phyloP scores from a whole-genome alignment of 2,797 vertebrate species.

The Meda fulgida region DNA sequence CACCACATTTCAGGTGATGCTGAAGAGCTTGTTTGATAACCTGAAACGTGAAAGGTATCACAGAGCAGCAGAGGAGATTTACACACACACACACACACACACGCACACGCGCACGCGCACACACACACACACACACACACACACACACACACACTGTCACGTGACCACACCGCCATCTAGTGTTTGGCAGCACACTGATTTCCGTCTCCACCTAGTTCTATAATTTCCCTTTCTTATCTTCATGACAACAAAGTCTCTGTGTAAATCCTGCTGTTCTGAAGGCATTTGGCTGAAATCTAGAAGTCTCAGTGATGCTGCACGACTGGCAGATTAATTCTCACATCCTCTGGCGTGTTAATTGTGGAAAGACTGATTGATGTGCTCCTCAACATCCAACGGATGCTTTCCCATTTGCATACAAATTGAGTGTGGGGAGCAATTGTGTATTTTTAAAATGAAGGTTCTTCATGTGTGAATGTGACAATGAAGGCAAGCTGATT shows the following conservation, averaged over 20 bases:
- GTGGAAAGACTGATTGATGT: constrained; percentile 60
- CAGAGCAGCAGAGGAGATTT: background rate
- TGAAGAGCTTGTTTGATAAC: background rate
- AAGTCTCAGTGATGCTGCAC: constrained; percentile 27
- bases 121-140: background rate
- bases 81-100: background rate
- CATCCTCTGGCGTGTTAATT: constrained; percentile 47
- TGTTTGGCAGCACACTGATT: constrained; percentile 34
- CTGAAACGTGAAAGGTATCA: background rate
- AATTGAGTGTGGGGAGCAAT: constrained; percentile 54
- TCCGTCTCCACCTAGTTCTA: background rate
- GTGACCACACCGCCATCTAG: constrained; percentile 67
- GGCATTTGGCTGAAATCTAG: constrained; percentile 21
- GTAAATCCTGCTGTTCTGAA: constrained; percentile 31
- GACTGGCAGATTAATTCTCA: constrained; percentile 50
- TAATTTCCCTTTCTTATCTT: background rate
- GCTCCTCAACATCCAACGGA: constrained; percentile 62
- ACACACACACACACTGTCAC: background rate
- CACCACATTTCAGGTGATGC: background rate
- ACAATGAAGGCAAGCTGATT: constrained; percentile 6
- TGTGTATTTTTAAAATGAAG: constrained; percentile 55
- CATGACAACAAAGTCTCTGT: background rate
- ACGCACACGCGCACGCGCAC: background rate
- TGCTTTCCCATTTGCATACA: constrained; percentile 65
- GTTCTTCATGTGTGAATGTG: constrained; percentile 38